Percentiles rank a stretch among this genome's conserved stretches.
These are phyloP conservation scores for Drosophila jambulina DNA, from an alignment of 1,140 invertebrate genomes.

Conservation along the genomic window DNA sequence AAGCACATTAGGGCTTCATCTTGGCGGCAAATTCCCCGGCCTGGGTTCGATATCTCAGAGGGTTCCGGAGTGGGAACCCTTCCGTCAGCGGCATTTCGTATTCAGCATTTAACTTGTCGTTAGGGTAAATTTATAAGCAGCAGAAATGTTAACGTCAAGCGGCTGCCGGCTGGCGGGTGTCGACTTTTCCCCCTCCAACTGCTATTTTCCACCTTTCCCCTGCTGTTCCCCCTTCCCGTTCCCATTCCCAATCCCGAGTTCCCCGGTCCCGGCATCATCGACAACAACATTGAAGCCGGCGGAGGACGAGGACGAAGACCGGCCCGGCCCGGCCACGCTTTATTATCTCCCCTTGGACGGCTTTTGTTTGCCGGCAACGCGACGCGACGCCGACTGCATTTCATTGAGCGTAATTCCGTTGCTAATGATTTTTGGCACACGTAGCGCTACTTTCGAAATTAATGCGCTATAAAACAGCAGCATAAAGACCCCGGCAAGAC, in stretches of 20 bases:
- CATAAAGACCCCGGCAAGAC: slow-evolving; percentile 55
- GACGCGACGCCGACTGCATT: slow-evolving; percentile 71
- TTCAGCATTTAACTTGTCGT: slow-evolving; percentile 78
- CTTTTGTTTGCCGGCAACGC: slow-evolving; percentile 48
- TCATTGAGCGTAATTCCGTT: slow-evolving; percentile 84
- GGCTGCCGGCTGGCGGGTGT: slow-evolving; percentile 51
- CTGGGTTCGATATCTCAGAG: slow-evolving; percentile 21
- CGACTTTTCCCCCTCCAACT: slow-evolving; percentile 46
- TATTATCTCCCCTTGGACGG: slow-evolving; percentile 70
- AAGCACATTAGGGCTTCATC: slow-evolving; percentile 10
- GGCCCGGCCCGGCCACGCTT: slow-evolving; percentile 64
- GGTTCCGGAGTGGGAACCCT: slow-evolving; percentile 42
- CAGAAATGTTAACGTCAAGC: slow-evolving; percentile 38
- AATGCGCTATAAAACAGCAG: slow-evolving; percentile 78
- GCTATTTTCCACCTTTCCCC: slow-evolving; percentile 1
- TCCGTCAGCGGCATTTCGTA: slow-evolving; percentile 27
- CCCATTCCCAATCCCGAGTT: slow-evolving; percentile 8
- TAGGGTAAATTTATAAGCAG: slow-evolving; percentile 80
- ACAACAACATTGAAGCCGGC: slow-evolving; percentile 7
- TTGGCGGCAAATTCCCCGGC: slow-evolving; percentile 18
- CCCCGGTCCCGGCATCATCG: slow-evolving; percentile 27
- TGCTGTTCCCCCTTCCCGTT: neutral
- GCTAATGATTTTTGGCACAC: slow-evolving; percentile 85
- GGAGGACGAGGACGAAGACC: slow-evolving; percentile 10
- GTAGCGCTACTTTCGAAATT: slow-evolving; percentile 82